Percentiles rank a stretch among this genome's conserved stretches.
These are phyloP conservation scores for Scylla paramamosain DNA, from an alignment of 1,140 invertebrate species.

Conservation along the genomic window DNA sequence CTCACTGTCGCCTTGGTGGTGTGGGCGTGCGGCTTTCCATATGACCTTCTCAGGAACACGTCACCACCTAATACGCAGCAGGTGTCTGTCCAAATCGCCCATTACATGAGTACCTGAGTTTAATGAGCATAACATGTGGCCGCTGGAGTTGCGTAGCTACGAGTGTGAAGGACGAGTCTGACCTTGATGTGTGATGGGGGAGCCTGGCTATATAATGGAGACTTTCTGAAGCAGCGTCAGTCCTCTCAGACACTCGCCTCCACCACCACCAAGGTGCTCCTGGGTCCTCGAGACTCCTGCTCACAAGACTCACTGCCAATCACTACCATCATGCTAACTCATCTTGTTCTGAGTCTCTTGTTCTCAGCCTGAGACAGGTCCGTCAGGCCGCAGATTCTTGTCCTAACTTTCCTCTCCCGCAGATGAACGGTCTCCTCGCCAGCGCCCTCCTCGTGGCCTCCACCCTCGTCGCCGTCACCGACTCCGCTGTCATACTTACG, in stretches of 20 bases:
- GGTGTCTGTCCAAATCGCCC: too few relatives aligned
- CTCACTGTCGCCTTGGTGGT: too few relatives aligned
- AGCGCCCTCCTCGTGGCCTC: conserved; percentile 17
- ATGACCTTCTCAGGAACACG: too few relatives aligned
- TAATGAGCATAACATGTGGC: too few relatives aligned
- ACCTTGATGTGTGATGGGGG: background rate
- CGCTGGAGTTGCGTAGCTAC: too few relatives aligned
- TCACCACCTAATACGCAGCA: too few relatives aligned
- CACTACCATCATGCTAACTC: background rate
- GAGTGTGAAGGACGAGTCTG: too few relatives aligned
- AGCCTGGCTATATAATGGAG: background rate
- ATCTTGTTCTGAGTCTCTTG: background rate
- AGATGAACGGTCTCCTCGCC: conserved; percentile 50
- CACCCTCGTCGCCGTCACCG: background rate
- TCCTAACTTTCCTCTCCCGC: background rate
- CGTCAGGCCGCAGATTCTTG: background rate
- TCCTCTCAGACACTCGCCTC: background rate
- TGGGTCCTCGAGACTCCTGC: background rate
- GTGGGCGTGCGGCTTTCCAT: too few relatives aligned
- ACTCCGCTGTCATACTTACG: background rate
- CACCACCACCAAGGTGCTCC: background rate
- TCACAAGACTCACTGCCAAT: background rate
- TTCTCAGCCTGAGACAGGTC: background rate
- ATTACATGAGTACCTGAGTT: too few relatives aligned
- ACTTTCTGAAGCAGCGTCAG: background rate